A percentile compares a stretch with the other conserved stretches of the same genome.
phyloP scores from a whole-genome alignment of 2,113 vertebrate species.

The Spheniscus mendiculus region DNA sequence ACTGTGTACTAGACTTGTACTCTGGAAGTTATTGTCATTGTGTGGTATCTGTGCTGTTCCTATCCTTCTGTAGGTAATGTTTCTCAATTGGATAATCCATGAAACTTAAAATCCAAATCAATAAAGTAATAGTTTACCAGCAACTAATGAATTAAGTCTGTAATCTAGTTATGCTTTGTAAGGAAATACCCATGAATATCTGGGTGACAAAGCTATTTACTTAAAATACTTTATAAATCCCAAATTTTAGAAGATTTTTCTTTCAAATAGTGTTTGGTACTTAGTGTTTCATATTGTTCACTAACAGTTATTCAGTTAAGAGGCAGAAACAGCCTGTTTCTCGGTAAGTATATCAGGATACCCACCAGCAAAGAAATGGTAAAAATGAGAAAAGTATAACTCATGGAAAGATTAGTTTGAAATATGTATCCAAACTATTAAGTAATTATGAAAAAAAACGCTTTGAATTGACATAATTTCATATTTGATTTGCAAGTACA shows the following conservation, averaged over 20 bases:
- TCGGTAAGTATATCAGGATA: neutral
- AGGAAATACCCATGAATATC: neutral
- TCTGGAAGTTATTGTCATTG: neutral
- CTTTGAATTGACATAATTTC: neutral
- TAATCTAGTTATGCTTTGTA: neutral
- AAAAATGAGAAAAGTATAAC: neutral
- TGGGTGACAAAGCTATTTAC: neutral
- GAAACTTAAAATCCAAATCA: neutral
- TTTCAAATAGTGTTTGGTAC: neutral
- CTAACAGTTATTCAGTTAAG: neutral
- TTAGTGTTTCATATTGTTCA: neutral
- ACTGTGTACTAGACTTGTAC: neutral
- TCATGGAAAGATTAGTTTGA: neutral
- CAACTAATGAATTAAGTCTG: neutral
- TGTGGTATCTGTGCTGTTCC: neutral
- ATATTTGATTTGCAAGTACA: neutral
- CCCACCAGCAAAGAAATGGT: neutral
- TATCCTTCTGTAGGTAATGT: neutral
- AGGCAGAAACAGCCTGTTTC: neutral
- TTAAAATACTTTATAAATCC: neutral
- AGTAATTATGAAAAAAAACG: neutral
- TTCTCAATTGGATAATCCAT: neutral
- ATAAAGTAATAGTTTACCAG: neutral
- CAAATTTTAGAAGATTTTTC: neutral
- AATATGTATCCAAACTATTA: neutral